Evolutionary conservation across 2,113 vertebrate species (phyloP).

Genomic region (Pachycephala philippinensis): DNA sequence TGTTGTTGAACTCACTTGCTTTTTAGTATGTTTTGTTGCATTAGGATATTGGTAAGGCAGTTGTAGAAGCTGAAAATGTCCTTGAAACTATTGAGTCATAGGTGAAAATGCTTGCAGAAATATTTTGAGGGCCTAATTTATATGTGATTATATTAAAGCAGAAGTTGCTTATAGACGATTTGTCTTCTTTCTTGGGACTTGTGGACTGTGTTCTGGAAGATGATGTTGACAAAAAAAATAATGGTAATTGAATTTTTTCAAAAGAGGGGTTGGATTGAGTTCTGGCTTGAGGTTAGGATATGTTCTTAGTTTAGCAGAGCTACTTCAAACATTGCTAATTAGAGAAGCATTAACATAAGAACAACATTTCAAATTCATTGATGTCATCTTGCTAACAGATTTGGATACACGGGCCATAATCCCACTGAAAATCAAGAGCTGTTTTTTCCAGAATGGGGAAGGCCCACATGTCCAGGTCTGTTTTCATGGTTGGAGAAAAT

Average conservation of each 20-base stretch:
- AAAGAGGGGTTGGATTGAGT: not conserved
- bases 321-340: constrained; percentile 60
- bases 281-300: constrained; percentile 44
- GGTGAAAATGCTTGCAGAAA: constrained; percentile 5
- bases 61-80: not conserved
- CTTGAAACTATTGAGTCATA: not conserved
- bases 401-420: constrained; percentile 7
- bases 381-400: constrained; percentile 63
- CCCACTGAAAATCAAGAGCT: not conserved
- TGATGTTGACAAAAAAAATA: constrained; percentile 19
- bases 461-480: not conserved
- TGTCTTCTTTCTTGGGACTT: not conserved
- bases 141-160: not conserved
- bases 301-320: constrained; percentile 49
- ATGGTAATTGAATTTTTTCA: constrained; percentile 1
- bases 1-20: not conserved
- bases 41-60: not conserved
- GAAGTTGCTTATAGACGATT: not conserved
- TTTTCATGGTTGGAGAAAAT: not conserved
- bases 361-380: constrained; percentile 47
- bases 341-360: constrained; percentile 52
- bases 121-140: not conserved
- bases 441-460: not conserved
- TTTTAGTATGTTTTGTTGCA: not conserved
- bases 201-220: not conserved